Percentiles rank a stretch among this genome's conserved stretches.
Conservation (phyloP, 2,113 vertebrate genomes). For the Paradoxurus hermaphroditus region DNA sequence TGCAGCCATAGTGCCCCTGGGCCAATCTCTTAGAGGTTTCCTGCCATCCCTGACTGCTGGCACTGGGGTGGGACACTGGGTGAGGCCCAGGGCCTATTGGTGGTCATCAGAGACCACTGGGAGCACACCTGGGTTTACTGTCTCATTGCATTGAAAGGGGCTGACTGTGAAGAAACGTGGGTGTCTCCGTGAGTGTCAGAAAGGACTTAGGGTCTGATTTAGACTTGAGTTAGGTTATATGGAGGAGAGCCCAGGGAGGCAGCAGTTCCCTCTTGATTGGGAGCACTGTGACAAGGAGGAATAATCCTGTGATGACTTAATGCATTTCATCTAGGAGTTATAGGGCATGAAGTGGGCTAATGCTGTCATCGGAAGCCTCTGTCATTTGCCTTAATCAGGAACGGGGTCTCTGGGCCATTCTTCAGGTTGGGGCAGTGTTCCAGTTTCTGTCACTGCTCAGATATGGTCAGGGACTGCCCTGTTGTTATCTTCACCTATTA, state of each 20-base stretch:
- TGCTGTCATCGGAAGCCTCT: not conserved
- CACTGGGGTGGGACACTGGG: too few species aligned
- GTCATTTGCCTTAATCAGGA: not conserved
- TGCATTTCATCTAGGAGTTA: not conserved
- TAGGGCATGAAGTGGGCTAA: not conserved
- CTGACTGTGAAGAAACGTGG: rapidly evolving
- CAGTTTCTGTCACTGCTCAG: not conserved
- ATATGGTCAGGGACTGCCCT: not conserved
- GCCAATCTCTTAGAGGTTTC: not conserved
- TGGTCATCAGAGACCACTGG: not conserved
- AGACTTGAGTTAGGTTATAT: not conserved
- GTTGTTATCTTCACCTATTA: not conserved
- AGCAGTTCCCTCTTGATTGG: not conserved
- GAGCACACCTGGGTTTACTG: not conserved
- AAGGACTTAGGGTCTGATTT: not conserved
- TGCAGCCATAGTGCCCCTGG: not conserved
- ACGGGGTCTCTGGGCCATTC: not conserved
- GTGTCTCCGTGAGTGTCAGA: not conserved
- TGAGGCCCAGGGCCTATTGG: not conserved
- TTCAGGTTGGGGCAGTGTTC: not conserved
- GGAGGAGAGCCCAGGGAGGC: too few species aligned
- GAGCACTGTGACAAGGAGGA: not conserved
- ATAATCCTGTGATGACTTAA: not conserved
- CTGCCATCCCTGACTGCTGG: not conserved
- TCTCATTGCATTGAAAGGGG: not conserved